Base-by-base conservation (phyloP, 2,888 invertebrate genomes). In the Helleia helle region DNA sequence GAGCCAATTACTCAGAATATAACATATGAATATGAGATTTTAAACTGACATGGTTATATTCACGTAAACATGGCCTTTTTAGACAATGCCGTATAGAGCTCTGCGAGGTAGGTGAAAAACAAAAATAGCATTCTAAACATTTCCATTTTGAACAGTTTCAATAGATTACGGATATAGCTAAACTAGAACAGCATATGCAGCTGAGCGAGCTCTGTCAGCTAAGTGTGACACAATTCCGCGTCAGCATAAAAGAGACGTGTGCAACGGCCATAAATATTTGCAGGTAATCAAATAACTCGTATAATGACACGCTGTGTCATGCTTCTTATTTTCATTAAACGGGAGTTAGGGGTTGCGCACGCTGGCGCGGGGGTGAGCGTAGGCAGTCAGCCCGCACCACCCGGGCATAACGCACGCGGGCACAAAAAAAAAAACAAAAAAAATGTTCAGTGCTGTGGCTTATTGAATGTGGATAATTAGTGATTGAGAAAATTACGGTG, bases 371-470 rank as follows among this genome's bases (percentile, higher is more conserved):
- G 55, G 52, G 15, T 30, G 49, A 50, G 48, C 58, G 55, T 55
- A 65, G 65, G 55, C 71, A 76, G 76, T 76, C 51, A 54, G 52
- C 63, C 60, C 69, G 63, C 65, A 59, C 44, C 65, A 46, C 48
- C 56, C 54, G 59, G 51, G 46, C 54, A 9, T 40, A 45, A 42
- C 56, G 52, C 63, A 64, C 71, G 70, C 43, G 28, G 18, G 8
- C 34, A n/a, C 14, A n/a, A 8, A 9, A 24, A 31, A 24, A 30
- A 24, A 15, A 15, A n/a, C 5, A 13, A 29, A 30, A n/a, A 29
- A 13, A 8, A 30, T 29, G 22, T 34, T 18, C 22, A 12, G 34
- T 34, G 34, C 34, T 22, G 34, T 12, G 12, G 34, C 34, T 12
- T 22, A 34, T 24, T n/a, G 22, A 18, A 18, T 17, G 34, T 22